Conservation (phyloP, 2,797 vertebrate species). For the Tokudaia tokunoshimensis region DNA sequence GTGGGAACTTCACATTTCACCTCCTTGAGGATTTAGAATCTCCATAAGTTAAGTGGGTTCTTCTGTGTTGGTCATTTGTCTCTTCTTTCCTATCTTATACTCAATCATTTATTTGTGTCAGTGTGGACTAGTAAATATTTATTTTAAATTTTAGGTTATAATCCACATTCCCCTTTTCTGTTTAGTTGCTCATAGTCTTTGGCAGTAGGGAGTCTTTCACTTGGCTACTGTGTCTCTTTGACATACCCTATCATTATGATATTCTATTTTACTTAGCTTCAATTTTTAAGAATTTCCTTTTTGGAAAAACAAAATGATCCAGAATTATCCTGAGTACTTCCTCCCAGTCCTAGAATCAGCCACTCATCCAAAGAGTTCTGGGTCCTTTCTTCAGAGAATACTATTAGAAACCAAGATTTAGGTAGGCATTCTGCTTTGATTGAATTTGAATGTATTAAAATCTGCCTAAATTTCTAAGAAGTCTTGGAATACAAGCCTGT, state of each 20-base stretch:
- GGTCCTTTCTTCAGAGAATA: not conserved
- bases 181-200: not conserved
- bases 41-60: slow-evolving; percentile 23
- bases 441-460: slow-evolving; percentile 19
- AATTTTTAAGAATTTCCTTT: not conserved
- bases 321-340: not conserved
- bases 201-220: not conserved
- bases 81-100: slow-evolving; percentile 2
- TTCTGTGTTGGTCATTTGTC: not conserved
- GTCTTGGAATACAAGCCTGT: not conserved
- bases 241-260: not conserved
- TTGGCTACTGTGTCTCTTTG: not conserved
- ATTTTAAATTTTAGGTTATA: slow-evolving; percentile 1
- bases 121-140: not conserved
- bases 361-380: slow-evolving; percentile 3
- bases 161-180: not conserved
- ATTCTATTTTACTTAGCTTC: not conserved
- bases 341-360: not conserved
- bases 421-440: not conserved
- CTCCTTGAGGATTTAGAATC: not conserved
- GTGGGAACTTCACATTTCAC: not conserved
- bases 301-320: not conserved
- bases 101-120: slow-evolving; percentile 18
- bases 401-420: slow-evolving; percentile 44
- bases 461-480: slow-evolving; percentile 19